These are phyloP conservation scores for Branchellion lobata DNA, from an alignment of 2,888 invertebrate species.

Conservation along the genomic window DNA sequence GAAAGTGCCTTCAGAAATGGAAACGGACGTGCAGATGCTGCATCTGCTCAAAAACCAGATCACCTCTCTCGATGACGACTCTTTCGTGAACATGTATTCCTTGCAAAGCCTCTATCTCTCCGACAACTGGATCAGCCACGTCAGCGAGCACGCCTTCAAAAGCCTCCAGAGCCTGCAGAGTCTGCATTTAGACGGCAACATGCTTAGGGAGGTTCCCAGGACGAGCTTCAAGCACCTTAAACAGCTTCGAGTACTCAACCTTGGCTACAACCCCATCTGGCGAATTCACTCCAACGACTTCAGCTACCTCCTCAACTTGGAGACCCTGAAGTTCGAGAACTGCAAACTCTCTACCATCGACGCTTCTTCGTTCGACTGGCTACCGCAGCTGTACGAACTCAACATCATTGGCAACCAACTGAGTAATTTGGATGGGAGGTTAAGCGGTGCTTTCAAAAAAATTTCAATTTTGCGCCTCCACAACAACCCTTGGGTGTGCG, in stretches of 20 bases:
- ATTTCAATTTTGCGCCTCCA: conserved; percentile 50
- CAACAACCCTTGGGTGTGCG: conserved; percentile 52
- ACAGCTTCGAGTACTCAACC: conserved; percentile 48
- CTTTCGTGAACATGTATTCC: conserved; percentile 48
- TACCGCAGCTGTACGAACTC: conserved; percentile 49
- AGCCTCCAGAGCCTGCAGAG: conserved; percentile 50
- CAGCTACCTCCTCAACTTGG: conserved; percentile 47
- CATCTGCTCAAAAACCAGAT: conserved; percentile 50
- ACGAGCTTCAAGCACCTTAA: conserved; percentile 46
- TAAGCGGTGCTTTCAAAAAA: conserved; percentile 44
- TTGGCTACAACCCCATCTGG: conserved; percentile 50
- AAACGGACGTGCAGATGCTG: conserved; percentile 50
- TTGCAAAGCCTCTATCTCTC: conserved; percentile 51
- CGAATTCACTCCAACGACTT: conserved; percentile 48
- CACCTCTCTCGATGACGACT: conserved; percentile 46
- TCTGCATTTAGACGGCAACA: conserved; percentile 50
- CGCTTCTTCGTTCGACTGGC: conserved; percentile 47
- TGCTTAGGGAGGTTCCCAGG: conserved; percentile 45
- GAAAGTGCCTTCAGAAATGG: conserved; percentile 48
- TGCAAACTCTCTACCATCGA: conserved; percentile 49
- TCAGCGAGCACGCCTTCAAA: conserved; percentile 50
- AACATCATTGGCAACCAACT: conserved; percentile 53
- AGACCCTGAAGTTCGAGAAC: conserved; percentile 52
- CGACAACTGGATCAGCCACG: conserved; percentile 48
- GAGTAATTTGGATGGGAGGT: conserved; percentile 31